Base-by-base conservation (phyloP, 2,888 invertebrate genomes). In the Allolobophora icterica region DNA sequence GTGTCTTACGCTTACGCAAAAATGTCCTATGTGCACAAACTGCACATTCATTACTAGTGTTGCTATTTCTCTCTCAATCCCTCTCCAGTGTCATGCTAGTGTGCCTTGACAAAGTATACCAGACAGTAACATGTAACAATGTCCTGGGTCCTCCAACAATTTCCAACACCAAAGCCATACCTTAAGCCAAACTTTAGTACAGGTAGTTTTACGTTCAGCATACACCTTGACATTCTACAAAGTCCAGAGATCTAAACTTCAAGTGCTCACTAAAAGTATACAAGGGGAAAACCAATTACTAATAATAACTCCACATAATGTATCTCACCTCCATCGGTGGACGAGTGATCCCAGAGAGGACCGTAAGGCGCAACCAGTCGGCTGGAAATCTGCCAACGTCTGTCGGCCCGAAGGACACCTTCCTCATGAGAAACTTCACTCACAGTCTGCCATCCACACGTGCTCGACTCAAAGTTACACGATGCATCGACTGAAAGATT, bases 401-500 rank as follows among this genome's bases (percentile, higher is more conserved):
- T 87, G 91, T 92, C 93, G 40, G 90, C 92, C 84, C 35, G 40
- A 19, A 93, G 91, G n/a, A 40, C 42, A 17, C 92, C 92, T 6
- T 89, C 83, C 24, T 33, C 33, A 45, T 92, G 91, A 17, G 33
- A 17, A 24, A 93, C 42, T 34, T 89, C 89, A 11, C 42, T 71
- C 45, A 90, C 90, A 3, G 52, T 89, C 35, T 30, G 34, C 93
- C 93, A 93, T 34, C 92, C 92, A 89, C 93, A 93, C 40, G 90
- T 34, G 45, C 92, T 89, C 15, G 92, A 93, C 92, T 93, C 93
- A 90, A 93, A 93, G 90, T 92, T 93, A 92, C 93, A 93, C 58
- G 92, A 91, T 19, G 92, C 89, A 71, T 93, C 93, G 38, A 90
- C 93, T 93, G 92, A 30, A 92, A 91, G 21, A 89, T n/a, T 34